Conservation (phyloP, 2,797 vertebrate species). For the Syngnathus acus region DNA sequence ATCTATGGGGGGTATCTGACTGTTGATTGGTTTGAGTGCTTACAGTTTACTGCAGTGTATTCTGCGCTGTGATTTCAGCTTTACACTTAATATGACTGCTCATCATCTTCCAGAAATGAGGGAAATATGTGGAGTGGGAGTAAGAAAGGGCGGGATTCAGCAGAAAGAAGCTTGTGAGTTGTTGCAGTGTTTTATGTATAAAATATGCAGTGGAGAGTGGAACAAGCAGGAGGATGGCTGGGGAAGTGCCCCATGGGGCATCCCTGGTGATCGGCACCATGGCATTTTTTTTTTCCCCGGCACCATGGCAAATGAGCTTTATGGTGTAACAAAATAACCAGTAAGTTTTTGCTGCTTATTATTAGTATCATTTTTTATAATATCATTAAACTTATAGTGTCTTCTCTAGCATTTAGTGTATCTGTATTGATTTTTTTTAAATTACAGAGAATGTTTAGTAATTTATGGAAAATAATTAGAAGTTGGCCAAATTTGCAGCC, state of each 20-base stretch:
- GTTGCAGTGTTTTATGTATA: conserved; percentile 43
- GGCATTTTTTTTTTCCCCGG: conserved; percentile 12
- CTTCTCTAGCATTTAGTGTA: not conserved
- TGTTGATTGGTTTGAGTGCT: conserved; percentile 59
- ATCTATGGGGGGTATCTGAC: conserved; percentile 55
- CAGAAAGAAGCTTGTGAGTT: conserved; percentile 3
- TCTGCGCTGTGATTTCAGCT: conserved; percentile 50
- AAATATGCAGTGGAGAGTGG: conserved; percentile 52
- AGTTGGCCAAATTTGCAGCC: not conserved
- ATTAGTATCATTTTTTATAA: not conserved
- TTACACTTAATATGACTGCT: conserved; percentile 33
- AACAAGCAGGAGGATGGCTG: conserved; percentile 50
- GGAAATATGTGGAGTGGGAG: conserved; percentile 29
- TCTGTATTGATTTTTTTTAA: not conserved
- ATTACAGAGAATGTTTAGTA: not conserved
- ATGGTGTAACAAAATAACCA: conserved; percentile 13
- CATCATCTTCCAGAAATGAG: conserved; percentile 34
- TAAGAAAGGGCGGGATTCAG: conserved; percentile 28
- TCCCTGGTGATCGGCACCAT: conserved; percentile 44
- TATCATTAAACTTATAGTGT: not conserved
- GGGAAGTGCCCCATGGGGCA: conserved; percentile 39
- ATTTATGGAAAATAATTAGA: not conserved
- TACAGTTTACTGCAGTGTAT: conserved; percentile 28
- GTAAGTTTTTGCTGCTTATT: conserved; percentile 8
- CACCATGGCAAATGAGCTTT: conserved; percentile 36